phyloP scores from a whole-genome alignment of 2,888 invertebrate species.

The Mechanitis mazaeus region DNA sequence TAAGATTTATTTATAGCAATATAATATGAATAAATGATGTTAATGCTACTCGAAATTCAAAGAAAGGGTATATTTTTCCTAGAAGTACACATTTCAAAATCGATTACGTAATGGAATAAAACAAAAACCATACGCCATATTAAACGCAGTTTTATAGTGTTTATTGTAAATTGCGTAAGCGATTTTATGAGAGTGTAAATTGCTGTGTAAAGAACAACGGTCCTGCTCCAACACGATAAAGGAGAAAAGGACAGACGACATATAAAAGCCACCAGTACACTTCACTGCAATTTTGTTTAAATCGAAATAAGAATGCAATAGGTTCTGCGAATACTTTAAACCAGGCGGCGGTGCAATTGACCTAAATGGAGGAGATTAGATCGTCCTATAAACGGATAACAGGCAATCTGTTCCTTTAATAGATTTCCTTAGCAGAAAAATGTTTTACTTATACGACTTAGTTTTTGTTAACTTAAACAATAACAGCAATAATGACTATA shows the following conservation, averaged over 20 bases:
- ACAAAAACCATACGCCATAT: conserved; percentile 1
- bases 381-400: conserved; percentile 41
- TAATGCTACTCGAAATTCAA: background rate
- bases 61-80: background rate
- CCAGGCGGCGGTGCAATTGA: conserved; percentile 48
- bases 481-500: background rate
- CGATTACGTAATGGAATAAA: background rate
- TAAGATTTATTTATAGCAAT: no score
- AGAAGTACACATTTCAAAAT: conserved; percentile 8
- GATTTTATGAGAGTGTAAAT: conserved; percentile 16
- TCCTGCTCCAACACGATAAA: conserved; percentile 10
- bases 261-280: conserved; percentile 14
- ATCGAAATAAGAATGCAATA: conserved; percentile 15
- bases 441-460: no score
- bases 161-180: conserved; percentile 12
- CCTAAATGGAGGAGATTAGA: conserved; percentile 50
- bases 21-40: no score
- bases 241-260: conserved; percentile 7
- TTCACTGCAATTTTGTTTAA: background rate
- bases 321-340: conserved; percentile 18
- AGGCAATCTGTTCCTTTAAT: conserved; percentile 44
- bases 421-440: conserved; percentile 18
- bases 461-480: background rate
- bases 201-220: conserved; percentile 6
- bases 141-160: conserved; percentile 10